phyloP scores from a whole-genome alignment of 2,888 invertebrate species.

The Aproaerema taeniolella region DNA sequence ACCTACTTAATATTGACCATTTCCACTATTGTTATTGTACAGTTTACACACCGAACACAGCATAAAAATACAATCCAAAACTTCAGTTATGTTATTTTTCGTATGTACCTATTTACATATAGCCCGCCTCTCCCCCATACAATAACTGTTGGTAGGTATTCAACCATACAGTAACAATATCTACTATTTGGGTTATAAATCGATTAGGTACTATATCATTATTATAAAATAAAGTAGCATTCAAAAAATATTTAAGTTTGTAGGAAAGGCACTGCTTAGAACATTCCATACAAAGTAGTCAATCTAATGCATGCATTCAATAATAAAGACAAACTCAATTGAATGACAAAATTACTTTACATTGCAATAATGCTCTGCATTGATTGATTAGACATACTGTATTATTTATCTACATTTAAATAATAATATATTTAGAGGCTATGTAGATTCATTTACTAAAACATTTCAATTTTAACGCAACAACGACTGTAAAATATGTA shows the following conservation, averaged over 20 bases:
- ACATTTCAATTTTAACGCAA: too few relatives aligned
- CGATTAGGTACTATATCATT: not conserved
- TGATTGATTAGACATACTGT: too few relatives aligned
- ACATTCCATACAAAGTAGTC: not conserved
- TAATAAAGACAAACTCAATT: too few relatives aligned
- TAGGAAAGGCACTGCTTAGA: not conserved
- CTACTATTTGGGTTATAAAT: not conserved
- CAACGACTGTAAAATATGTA: too few relatives aligned
- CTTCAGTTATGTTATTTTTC: too few relatives aligned
- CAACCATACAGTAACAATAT: slow-evolving; percentile 2
- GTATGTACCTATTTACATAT: slow-evolving; percentile 66
- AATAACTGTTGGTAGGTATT: not conserved
- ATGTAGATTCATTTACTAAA: too few relatives aligned
- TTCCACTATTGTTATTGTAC: not conserved
- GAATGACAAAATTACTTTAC: too few relatives aligned
- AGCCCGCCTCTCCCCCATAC: too few relatives aligned
- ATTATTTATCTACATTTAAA: too few relatives aligned
- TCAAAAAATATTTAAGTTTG: not conserved
- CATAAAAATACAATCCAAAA: slow-evolving; percentile 44
- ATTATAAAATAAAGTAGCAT: not conserved
- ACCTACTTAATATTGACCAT: slow-evolving; percentile 11
- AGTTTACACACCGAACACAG: slow-evolving; percentile 15
- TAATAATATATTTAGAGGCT: too few relatives aligned
- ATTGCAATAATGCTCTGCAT: too few relatives aligned
- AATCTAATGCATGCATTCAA: too few relatives aligned